These are phyloP conservation scores for Dicerorhinus sumatrensis DNA, from an alignment of 2,113 vertebrate species.

Conservation along the genomic window DNA sequence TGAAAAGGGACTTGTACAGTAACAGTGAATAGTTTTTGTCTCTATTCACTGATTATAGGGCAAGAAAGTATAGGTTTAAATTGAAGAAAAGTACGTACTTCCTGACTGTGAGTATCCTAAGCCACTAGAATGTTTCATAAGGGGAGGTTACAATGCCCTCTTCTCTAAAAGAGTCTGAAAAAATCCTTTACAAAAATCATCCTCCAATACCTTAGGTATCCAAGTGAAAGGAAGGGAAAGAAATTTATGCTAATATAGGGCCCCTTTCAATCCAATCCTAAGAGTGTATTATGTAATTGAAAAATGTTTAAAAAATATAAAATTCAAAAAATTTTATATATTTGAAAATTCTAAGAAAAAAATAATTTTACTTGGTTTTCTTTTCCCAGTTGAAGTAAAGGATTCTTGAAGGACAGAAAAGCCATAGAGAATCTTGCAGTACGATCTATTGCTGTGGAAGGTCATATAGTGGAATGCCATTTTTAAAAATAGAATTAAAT, in stretches of 20 bases:
- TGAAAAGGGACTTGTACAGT: not conserved
- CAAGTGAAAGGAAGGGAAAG: not conserved
- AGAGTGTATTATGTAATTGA: not conserved
- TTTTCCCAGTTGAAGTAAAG: not conserved
- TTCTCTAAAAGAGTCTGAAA: not conserved
- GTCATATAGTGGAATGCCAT: not conserved
- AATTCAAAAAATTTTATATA: not conserved
- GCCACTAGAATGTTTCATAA: not conserved
- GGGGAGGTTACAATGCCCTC: not conserved
- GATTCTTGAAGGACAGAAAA: not conserved
- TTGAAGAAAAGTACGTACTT: not conserved
- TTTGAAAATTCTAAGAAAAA: not conserved
- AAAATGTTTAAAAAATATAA: not conserved
- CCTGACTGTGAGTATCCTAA: not conserved
- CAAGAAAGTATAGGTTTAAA: not conserved
- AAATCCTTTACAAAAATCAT: not conserved
- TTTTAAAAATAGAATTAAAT: not conserved
- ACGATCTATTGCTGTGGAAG: not conserved
- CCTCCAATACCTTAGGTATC: not conserved
- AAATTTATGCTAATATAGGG: not conserved
- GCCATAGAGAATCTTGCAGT: not conserved
- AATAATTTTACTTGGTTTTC: not conserved
- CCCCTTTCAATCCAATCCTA: not conserved
- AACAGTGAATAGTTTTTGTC: not conserved
- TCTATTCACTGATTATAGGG: conserved; percentile 7